Base-by-base conservation (phyloP, 2,113 vertebrate genomes). In the Microcebus tavaratra region DNA sequence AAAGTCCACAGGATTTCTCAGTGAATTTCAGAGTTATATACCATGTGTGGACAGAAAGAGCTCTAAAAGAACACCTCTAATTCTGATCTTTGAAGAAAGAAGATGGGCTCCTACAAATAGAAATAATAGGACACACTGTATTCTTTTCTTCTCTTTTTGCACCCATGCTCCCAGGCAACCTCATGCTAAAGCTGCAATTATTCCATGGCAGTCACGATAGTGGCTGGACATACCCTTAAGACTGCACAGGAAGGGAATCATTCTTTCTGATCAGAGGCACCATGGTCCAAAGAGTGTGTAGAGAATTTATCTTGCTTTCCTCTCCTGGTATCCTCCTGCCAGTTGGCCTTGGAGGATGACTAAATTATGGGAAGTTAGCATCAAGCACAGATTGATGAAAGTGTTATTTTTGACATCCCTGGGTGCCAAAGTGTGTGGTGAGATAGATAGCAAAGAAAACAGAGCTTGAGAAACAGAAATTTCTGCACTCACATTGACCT, bases 41-140 rank as follows among this genome's bases (percentile, higher is more conserved):
- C 2, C 11, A 42, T 13, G 2, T 25, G 7, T 31, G n/a, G 5
- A 42, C 5, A 70, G 14, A 92, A 57, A 89, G 29, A 36, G 5
- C 18, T 18, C 53, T 57, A 75, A 85, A 21, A 81, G 53, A 72
- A 67, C 7, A 34, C 2, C 1, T 18, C 81, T 81, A 21, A 34
- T 57, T 86, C 36, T 25, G 50, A 75, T 63, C 36, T 48, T 25
- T 73, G 25, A 82, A 36, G 34, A 65, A 20, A n/a, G 3, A 81
- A 27, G 25, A 0, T 36, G 14, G 2, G 1, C 2, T 23, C 20
- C 29, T 67, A 36, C 1, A 10, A n/a, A 63, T 9, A 39, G 29
- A 73, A 5, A 36, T 80, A 80, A 6, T 27, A 59, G 25, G 12
- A 89, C 67, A 55, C n/a, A 70, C 15, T 48, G 3, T 78, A 1